A percentile compares a stretch with the other conserved stretches of the same genome.
Conservation (phyloP, 92 coral and sea anemone species). For the Paragorgia papillata region DNA sequence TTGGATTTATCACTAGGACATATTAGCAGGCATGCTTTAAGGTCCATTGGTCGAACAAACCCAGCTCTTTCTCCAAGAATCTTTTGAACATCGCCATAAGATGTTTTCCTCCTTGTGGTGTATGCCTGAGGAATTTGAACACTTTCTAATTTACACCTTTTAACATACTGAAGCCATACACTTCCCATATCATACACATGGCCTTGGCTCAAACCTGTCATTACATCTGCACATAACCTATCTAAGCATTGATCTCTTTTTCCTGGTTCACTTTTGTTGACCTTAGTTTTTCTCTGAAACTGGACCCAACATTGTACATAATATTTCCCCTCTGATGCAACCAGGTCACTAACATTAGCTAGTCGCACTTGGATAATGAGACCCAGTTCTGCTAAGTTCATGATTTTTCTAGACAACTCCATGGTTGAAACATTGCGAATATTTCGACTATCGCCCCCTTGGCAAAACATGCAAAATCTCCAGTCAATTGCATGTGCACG, state of each 20-base stretch:
- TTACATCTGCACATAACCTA: neutral
- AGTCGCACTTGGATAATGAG: neutral
- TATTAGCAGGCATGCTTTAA: slow-evolving; percentile 1
- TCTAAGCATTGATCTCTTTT: neutral
- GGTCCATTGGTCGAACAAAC: too few species aligned
- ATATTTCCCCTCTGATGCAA: slow-evolving; percentile 16
- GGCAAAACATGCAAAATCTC: slow-evolving; percentile 4
- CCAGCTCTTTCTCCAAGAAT: neutral
- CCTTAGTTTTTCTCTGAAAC: slow-evolving; percentile 1
- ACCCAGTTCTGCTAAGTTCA: neutral
- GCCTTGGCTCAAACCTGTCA: neutral
- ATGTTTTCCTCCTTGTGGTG: neutral
- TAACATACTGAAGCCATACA: neutral
- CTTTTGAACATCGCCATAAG: slow-evolving; percentile 9
- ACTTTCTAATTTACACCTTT: too few species aligned
- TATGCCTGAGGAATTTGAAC: too few species aligned
- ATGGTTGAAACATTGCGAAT: neutral
- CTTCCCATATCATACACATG: slow-evolving; percentile 26
- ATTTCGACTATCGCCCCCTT: neutral
- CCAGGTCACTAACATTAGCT: slow-evolving; percentile 24
- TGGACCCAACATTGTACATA: neutral
- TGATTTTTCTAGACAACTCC: slow-evolving; percentile 5
- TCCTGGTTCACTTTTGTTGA: neutral
- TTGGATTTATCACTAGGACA: slow-evolving; percentile 3
- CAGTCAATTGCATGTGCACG: slow-evolving; percentile 2